Conservation (phyloP, 2,797 vertebrate species). For the Mormyrops attenuatus region DNA sequence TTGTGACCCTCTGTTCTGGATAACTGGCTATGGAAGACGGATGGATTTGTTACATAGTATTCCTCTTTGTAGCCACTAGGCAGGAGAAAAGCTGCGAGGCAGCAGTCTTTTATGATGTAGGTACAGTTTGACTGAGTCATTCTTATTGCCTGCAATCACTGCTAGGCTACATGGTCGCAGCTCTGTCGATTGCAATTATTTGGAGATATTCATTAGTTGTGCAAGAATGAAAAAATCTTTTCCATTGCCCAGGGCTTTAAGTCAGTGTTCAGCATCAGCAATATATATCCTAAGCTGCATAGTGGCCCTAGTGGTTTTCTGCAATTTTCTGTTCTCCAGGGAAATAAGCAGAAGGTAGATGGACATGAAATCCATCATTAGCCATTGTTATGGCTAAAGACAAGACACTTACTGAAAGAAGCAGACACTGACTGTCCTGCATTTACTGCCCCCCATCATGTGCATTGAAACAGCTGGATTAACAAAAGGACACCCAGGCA, state of each 20-base stretch:
- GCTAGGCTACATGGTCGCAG: neutral
- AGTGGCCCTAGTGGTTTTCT: neutral
- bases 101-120: neutral
- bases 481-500: neutral
- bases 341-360: neutral
- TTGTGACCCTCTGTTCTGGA: neutral
- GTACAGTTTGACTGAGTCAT: neutral
- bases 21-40: neutral
- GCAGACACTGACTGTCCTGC: neutral
- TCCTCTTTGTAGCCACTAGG: neutral
- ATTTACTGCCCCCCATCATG: neutral
- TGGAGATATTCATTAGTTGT: neutral
- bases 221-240: neutral
- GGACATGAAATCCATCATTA: neutral
- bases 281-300: neutral
- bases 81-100: neutral
- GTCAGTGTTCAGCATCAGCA: neutral
- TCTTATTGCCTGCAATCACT: neutral
- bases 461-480: neutral
- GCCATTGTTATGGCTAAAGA: neutral
- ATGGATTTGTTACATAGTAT: neutral
- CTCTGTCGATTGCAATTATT: neutral
- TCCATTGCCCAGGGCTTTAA: neutral
- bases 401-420: neutral
- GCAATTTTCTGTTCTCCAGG: neutral